Base-by-base conservation (phyloP, 2,797 vertebrate species). In the Cuculus canorus region DNA sequence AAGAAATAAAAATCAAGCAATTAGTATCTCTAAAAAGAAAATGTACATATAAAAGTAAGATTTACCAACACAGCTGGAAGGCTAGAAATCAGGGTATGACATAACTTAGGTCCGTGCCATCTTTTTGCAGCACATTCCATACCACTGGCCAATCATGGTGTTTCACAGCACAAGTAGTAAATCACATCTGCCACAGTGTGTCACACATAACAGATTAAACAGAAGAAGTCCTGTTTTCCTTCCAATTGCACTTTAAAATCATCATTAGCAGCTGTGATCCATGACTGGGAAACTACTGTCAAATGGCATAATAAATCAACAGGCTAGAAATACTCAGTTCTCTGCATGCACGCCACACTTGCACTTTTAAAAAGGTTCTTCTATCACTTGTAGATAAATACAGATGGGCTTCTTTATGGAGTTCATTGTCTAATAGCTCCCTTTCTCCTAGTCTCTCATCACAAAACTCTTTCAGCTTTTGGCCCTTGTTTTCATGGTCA, bases 261-360 rank as follows among this genome's bases (percentile, higher is more conserved):
- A 57, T 86, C 56, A 79, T 77, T 88, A 94, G 48, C 23, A 77
- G n/a, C 66, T 88, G 43, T 68, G 56, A 84, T 77, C 59, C 23
- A n/a, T 94, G 93, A 80, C 63, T 53, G 39, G 75, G 45, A 84
- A 92, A 82, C 59, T 88, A 23, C 30, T 70, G 16, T 79, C 66
- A 93, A 95, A 77, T 11, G 10, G 8, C 77, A 5, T 52, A 90
- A 88, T 91, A 90, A 95, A 95, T 82, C 39, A 73, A 11, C 10
- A 4, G 35, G 16, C 25, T 73, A 70, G 77, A 82, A 70, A 16
- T 23, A 37, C 43, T 76, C 63, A 48, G 47, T 82, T 47, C 21
- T 69, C 69, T 63, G 89, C 43, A 50, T 39, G 28, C 43, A 84
- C n/a, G 43, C 65, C 25, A 16, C n/a, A 37, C 65, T 65, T 73